Percentiles rank a stretch among this genome's conserved stretches.
Conservation (phyloP, 2,113 vertebrate genomes). For the Cacatua alba region DNA sequence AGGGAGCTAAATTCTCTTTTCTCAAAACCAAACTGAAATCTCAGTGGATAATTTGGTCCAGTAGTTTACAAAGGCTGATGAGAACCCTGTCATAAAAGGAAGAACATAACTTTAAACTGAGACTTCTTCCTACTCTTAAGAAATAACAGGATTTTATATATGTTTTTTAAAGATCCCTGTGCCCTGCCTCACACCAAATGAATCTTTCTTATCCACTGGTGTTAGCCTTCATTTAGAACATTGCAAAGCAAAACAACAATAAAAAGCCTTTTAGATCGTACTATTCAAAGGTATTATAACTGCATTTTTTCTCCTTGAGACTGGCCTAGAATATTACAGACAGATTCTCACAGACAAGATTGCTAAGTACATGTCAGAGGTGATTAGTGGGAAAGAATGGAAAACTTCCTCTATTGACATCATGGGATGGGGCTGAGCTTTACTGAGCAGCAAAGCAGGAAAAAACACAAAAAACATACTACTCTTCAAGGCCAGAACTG, state of each 20-base stretch:
- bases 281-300: not conserved
- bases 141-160: not conserved
- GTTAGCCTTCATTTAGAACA: not conserved
- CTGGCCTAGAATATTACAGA: not conserved
- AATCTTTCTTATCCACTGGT: not conserved
- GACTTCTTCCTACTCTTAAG: not conserved
- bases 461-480: not conserved
- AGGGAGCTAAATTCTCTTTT: constrained; percentile 51
- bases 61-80: constrained; percentile 13
- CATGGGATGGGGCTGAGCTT: not conserved
- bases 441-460: not conserved
- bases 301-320: not conserved
- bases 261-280: accelerated
- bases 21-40: not conserved
- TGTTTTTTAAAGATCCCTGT: not conserved
- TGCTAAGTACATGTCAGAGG: not conserved
- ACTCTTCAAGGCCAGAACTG: not conserved
- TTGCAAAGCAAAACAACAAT: not conserved
- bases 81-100: not conserved
- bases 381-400: not conserved
- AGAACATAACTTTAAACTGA: not conserved
- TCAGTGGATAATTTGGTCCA: not conserved
- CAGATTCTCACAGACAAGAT: not conserved
- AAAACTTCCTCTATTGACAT: not conserved
- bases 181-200: not conserved